phyloP scores from a whole-genome alignment of 92 coral and sea anemone genomes.

The Virgularia gustaviana region DNA sequence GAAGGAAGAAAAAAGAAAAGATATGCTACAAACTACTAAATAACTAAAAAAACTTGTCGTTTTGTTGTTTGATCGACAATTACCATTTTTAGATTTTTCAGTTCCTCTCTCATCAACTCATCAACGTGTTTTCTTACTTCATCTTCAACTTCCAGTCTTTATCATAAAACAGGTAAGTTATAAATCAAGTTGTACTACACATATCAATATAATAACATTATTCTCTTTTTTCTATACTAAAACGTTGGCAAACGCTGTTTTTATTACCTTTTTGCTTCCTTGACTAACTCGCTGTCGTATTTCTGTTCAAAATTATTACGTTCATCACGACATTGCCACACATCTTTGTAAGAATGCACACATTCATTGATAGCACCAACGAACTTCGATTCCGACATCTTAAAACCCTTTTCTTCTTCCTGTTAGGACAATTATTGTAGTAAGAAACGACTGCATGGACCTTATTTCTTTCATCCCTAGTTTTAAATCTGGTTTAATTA shows the following conservation, averaged over 20 bases:
- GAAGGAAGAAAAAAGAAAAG: background rate
- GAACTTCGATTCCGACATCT: conserved; percentile 89
- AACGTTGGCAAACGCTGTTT: background rate
- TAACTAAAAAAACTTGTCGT: background rate
- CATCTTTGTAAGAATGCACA: conserved; percentile 84
- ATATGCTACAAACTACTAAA: background rate
- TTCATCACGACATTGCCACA: conserved; percentile 96
- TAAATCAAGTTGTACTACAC: too few species aligned
- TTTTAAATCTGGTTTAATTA: too few species aligned
- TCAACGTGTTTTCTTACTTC: conserved; percentile 96
- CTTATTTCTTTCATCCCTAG: too few species aligned
- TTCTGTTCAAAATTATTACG: conserved; percentile 82
- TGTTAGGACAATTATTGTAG: too few species aligned
- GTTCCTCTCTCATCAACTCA: conserved; percentile 89
- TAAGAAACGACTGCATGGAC: too few species aligned
- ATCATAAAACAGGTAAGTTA: background rate
- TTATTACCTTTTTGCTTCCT: conserved; percentile 91
- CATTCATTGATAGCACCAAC: conserved; percentile 88
- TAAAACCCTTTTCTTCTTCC: conserved; percentile 97
- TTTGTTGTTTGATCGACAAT: too few species aligned
- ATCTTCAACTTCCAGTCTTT: conserved; percentile 86
- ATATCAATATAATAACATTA: too few species aligned
- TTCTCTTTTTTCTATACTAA: background rate
- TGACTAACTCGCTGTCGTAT: conserved; percentile 80
- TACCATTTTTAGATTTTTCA: conserved; percentile 93